phyloP scores from a whole-genome alignment of 1,140 invertebrate species.

The Platyscapa corneri region DNA sequence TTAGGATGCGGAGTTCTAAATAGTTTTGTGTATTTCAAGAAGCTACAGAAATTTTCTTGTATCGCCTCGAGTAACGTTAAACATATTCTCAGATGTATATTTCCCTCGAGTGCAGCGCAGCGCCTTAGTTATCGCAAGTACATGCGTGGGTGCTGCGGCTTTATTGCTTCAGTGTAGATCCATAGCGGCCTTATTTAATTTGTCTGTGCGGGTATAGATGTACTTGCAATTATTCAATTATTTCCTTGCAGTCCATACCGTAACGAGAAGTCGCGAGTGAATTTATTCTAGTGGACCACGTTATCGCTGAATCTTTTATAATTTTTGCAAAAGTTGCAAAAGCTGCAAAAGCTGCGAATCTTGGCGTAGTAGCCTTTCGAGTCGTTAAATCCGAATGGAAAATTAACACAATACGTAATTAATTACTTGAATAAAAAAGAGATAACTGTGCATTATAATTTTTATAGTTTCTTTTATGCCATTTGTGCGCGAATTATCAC shows the following conservation, averaged over 20 bases:
- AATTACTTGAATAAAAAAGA: background rate
- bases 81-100: background rate
- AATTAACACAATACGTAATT: background rate
- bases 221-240: background rate
- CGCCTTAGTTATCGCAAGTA: background rate
- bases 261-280: background rate
- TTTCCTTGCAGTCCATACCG: background rate
- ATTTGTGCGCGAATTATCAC: background rate
- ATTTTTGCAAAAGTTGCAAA: too few species aligned
- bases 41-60: background rate
- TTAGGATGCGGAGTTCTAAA: background rate
- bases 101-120: background rate
- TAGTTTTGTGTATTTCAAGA: background rate
- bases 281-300: background rate
- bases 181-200: background rate
- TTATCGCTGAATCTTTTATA: background rate
- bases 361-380: background rate
- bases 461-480: background rate
- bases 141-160: background rate
- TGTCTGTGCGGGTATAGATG: background rate
- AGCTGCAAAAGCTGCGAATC: background rate
- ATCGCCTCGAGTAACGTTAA: background rate
- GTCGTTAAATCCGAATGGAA: background rate
- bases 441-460: background rate
- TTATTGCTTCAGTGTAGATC: background rate